These are phyloP conservation scores for Paratrypauchen microcephalus DNA, from an alignment of 2,797 vertebrate species.

Conservation along the genomic window DNA sequence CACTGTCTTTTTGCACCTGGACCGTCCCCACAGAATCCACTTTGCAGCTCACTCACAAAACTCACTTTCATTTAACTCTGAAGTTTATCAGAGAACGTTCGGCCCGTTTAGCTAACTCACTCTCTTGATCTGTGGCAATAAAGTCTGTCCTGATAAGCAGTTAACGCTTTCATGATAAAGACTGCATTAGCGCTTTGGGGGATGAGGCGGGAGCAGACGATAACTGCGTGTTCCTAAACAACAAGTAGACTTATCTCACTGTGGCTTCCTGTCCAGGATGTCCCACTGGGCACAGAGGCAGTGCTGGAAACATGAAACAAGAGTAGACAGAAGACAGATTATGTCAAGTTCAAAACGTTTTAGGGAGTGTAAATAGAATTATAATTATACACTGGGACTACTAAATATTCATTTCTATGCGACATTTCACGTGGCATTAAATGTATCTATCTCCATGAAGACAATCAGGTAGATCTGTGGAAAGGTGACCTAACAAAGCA, in stretches of 20 bases:
- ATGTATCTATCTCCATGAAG: not conserved
- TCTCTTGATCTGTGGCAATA: constrained; percentile 49
- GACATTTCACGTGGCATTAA: too few species aligned
- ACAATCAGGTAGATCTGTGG: not conserved
- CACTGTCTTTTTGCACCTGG: not conserved
- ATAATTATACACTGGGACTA: not conserved
- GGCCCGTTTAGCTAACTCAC: constrained; percentile 51
- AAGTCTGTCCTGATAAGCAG: constrained; percentile 52
- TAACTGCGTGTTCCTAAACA: constrained; percentile 66
- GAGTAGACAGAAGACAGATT: not conserved
- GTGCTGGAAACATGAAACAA: constrained; percentile 22
- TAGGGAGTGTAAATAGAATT: not conserved
- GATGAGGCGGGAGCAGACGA: constrained; percentile 32
- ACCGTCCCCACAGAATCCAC: constrained; percentile 18
- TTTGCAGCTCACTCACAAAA: constrained; percentile 9
- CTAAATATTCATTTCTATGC: too few species aligned
- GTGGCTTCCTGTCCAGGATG: constrained; percentile 57
- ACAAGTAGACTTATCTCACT: constrained; percentile 56
- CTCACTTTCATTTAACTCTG: constrained; percentile 53
- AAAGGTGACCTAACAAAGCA: too few species aligned
- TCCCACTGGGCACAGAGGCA: constrained; percentile 41
- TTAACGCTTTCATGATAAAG: constrained; percentile 61
- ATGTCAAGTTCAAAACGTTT: not conserved
- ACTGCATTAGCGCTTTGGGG: constrained; percentile 42
- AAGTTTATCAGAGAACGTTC: constrained; percentile 63